A percentile compares a stretch with the other conserved stretches of the same genome.
These are phyloP conservation scores for Cryptus armator DNA, from an alignment of 2,888 invertebrate genomes.

Conservation along the genomic window DNA sequence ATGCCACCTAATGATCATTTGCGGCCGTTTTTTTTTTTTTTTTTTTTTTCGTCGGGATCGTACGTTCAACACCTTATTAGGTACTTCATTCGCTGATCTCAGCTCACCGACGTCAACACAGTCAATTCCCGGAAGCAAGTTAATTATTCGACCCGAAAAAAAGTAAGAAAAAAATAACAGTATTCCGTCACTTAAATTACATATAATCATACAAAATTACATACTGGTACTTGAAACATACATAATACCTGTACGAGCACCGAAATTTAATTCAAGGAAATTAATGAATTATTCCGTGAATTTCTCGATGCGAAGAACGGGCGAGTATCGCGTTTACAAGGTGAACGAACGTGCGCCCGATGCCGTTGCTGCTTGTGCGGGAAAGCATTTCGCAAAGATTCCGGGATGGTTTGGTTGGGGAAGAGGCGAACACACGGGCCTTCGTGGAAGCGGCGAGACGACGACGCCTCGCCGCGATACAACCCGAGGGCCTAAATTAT, in stretches of 20 bases:
- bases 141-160: constrained; percentile 1
- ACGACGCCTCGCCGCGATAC: constrained; percentile 55
- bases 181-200: constrained; percentile 39
- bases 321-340: constrained; percentile 39
- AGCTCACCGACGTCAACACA: neutral
- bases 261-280: constrained; percentile 60
- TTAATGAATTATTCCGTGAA: constrained; percentile 61
- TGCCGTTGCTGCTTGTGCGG: constrained; percentile 32
- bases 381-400: constrained; percentile 27
- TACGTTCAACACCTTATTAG: neutral
- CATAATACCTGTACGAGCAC: constrained; percentile 18
- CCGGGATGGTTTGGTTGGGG: neutral
- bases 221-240: constrained; percentile 17
- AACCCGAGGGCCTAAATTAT: constrained; percentile 76
- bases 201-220: constrained; percentile 39
- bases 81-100: neutral
- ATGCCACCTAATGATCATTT: neutral
- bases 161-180: constrained; percentile 26
- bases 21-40: no score
- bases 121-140: neutral
- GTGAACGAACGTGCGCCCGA: constrained; percentile 59
- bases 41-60: neutral
- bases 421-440: constrained; percentile 14
- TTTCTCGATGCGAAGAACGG: constrained; percentile 43
- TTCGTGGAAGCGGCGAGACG: constrained; percentile 66